phyloP scores from a whole-genome alignment of 2,797 vertebrate genomes.

The Allobates femoralis region DNA sequence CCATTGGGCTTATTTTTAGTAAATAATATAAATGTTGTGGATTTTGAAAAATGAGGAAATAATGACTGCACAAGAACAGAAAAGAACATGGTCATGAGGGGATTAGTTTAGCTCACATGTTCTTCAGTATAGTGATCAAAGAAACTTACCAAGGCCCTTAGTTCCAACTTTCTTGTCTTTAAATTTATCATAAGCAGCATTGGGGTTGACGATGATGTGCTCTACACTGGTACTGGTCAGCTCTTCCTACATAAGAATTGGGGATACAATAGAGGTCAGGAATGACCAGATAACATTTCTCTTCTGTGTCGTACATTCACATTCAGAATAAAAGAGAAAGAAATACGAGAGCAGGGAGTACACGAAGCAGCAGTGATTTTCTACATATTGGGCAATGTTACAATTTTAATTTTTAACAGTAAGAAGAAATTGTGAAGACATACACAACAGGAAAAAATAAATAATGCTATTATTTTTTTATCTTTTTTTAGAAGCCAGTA shows the following conservation, averaged over 20 bases:
- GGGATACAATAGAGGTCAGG: neutral
- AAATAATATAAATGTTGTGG: too few relatives aligned
- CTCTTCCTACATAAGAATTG: conserved; percentile 83
- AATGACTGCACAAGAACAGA: too few relatives aligned
- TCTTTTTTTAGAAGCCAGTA: too few relatives aligned
- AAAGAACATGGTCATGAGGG: too few relatives aligned
- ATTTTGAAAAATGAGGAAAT: too few relatives aligned
- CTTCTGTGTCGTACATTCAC: neutral
- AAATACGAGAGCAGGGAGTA: neutral
- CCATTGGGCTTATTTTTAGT: too few relatives aligned
- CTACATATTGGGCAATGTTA: too few relatives aligned
- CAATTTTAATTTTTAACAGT: too few relatives aligned
- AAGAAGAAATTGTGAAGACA: neutral
- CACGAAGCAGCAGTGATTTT: neutral
- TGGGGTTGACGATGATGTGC: conserved; percentile 96
- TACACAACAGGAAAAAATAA: neutral
- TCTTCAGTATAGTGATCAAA: neutral
- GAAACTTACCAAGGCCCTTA: conserved; percentile 85
- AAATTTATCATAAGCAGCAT: conserved; percentile 97
- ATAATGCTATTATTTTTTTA: too few relatives aligned
- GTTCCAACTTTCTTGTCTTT: conserved; percentile 92
- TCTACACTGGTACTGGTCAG: conserved; percentile 96
- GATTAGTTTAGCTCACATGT: neutral
- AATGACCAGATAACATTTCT: neutral
- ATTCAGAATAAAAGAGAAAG: neutral